Conservation (phyloP, 2,888 invertebrate species). For the Microchrysa polita region DNA sequence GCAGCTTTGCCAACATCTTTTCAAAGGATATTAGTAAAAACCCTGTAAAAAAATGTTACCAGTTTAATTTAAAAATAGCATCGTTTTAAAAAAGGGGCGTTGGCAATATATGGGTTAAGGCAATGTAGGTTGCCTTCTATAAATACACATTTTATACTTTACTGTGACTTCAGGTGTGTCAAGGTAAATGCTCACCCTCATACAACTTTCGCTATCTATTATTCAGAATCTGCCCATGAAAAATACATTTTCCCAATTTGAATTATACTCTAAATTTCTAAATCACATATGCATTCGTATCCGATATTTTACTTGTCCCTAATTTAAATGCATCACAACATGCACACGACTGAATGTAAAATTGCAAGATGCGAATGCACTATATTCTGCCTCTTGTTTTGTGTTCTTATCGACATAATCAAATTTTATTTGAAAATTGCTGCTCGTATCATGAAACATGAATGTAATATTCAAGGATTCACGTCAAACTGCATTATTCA, state of each 20-base stretch:
- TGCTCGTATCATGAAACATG: slow-evolving; percentile 32
- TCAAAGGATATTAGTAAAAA: too few relatives aligned
- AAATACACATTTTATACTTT: too few relatives aligned
- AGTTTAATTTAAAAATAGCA: too few relatives aligned
- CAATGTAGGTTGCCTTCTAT: too few relatives aligned
- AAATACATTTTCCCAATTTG: slow-evolving; percentile 14
- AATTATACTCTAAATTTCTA: not conserved
- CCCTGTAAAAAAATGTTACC: too few relatives aligned
- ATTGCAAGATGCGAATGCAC: not conserved
- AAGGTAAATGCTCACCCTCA: too few relatives aligned
- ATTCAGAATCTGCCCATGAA: not conserved
- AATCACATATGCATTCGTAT: not conserved
- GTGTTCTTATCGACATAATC: slow-evolving; percentile 25
- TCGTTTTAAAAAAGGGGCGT: too few relatives aligned
- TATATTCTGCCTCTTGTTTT: not conserved
- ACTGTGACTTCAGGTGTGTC: too few relatives aligned
- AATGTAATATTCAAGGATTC: slow-evolving; percentile 32
- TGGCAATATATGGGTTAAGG: too few relatives aligned
- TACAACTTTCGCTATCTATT: not conserved
- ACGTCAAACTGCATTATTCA: slow-evolving; percentile 35
- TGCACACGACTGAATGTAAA: slow-evolving; percentile 3
- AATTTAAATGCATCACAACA: slow-evolving; percentile 25
- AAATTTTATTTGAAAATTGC: slow-evolving; percentile 39
- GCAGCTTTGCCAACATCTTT: too few relatives aligned
- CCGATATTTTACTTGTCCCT: not conserved